These are phyloP conservation scores for Mastomys natalensis DNA, from an alignment of 2,113 vertebrate genomes.

Conservation along the genomic window DNA sequence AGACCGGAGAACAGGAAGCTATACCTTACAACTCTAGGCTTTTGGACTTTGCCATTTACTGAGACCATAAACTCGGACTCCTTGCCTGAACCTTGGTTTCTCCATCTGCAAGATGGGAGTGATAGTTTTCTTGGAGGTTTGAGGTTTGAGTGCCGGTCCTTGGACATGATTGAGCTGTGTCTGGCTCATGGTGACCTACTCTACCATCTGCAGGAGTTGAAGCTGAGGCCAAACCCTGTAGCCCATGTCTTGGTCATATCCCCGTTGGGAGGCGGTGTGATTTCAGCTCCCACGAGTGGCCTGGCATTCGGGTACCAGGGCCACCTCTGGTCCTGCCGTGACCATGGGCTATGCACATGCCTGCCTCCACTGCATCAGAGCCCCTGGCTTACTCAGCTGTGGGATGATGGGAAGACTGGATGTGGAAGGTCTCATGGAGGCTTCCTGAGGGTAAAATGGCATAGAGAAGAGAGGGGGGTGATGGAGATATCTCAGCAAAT, in stretches of 20 bases:
- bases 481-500: neutral
- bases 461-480: neutral
- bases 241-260: neutral
- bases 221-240: neutral
- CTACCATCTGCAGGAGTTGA: neutral
- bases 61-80: neutral
- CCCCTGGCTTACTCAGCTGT: neutral
- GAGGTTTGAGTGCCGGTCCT: neutral
- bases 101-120: neutral
- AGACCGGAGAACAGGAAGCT: neutral
- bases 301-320: neutral
- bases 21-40: neutral
- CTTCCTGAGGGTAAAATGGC: neutral
- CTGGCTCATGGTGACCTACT: neutral
- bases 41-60: neutral
- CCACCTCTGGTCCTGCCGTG: neutral
- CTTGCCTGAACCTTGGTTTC: slow-evolving; percentile 37
- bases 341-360: neutral
- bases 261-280: fast-evolving
- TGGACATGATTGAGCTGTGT: neutral
- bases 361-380: neutral
- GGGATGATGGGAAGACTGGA: neutral
- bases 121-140: neutral
- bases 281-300: neutral
- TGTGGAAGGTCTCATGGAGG: neutral